Base-by-base conservation (phyloP, 64 coral and sea anemone species). In the Montipora foliosa region DNA sequence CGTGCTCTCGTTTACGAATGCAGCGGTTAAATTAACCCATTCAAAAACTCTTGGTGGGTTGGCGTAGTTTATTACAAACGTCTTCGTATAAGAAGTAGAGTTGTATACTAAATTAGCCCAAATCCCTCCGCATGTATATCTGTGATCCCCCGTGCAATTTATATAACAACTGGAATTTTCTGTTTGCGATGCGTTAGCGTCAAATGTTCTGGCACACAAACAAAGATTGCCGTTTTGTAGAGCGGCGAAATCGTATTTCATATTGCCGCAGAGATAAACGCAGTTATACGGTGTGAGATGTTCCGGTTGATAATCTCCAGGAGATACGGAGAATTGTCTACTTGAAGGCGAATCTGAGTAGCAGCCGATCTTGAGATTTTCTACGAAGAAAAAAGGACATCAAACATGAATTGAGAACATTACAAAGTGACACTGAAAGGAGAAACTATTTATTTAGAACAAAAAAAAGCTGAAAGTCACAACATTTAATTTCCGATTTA, bases 151-250 rank as follows among this genome's bases (percentile, higher is more conserved):
- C 12, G 88, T 88, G 37, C 95, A 97, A 25, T 88, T 77, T 47
- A 88, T 68, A 81, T 88, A 84, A 6, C 92, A 97, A 14, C 11
- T 44, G 6, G 50, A 12, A 55, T 83, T 97, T 48, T 51, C 70
- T 46, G 22, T 67, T 17, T 92, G 88, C 53, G 90, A 88, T 45
- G 57, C 13, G 15, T 86, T 93, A 67, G 48, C 13, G 16, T 90
- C 85, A 68, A 82, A 94, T 1, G 47, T 21, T 20, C 77, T 87
- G 50, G 82, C 92, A 46, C 95, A 97, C 47, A 97, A 94, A 67
- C 95, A 97, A 5, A 91, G 37, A 12, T 88, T 51, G 7, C 95
- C 95, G 59, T 97, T 94, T 79, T 97, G 95, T 29, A 97, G 85
- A 21, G 92, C 92, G 12, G 95, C 75, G 70, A 93, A 94, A 6